Evolutionary conservation across 2,888 invertebrate species (phyloP).

Genomic region (Aromia moschata): DNA sequence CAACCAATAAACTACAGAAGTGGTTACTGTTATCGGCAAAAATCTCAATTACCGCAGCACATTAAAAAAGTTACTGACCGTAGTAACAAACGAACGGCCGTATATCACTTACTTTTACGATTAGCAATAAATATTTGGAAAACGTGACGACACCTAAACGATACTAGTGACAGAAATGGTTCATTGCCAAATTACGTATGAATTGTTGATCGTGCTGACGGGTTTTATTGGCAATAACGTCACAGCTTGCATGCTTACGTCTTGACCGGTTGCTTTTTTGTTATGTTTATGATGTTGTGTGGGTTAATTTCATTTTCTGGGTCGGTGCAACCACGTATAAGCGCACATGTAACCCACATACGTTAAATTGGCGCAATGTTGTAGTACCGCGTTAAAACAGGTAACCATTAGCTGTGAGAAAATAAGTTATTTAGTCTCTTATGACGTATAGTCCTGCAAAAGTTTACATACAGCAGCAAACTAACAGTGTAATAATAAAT

Average conservation of each 20-base stretch:
- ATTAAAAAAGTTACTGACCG: slow-evolving; percentile 20
- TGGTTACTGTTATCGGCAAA: slow-evolving; percentile 19
- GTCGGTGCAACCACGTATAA: slow-evolving; percentile 25
- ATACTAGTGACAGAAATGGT: slow-evolving; percentile 34
- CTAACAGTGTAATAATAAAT: no score
- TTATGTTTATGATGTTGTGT: slow-evolving; percentile 34
- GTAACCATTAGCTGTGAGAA: no score
- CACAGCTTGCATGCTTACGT: slow-evolving; percentile 31
- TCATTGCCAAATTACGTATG: slow-evolving; percentile 44
- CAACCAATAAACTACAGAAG: slow-evolving; percentile 23
- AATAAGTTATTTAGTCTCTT: no score
- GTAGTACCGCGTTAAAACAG: no score
- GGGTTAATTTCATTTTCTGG: slow-evolving; percentile 33
- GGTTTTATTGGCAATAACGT: slow-evolving; percentile 41
- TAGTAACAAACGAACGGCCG: slow-evolving; percentile 17
- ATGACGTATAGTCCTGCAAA: no score
- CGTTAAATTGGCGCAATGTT: neutral
- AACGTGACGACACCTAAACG: slow-evolving; percentile 29
- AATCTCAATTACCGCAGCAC: slow-evolving; percentile 20
- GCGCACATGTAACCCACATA: slow-evolving; percentile 14
- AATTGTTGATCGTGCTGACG: slow-evolving; percentile 35
- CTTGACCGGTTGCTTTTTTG: slow-evolving; percentile 34
- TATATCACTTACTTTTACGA: slow-evolving; percentile 28
- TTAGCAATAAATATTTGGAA: slow-evolving; percentile 31
- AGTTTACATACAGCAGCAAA: no score